These are phyloP conservation scores for Phaethornis superciliosus DNA, from an alignment of 2,113 vertebrate genomes.

Conservation along the genomic window DNA sequence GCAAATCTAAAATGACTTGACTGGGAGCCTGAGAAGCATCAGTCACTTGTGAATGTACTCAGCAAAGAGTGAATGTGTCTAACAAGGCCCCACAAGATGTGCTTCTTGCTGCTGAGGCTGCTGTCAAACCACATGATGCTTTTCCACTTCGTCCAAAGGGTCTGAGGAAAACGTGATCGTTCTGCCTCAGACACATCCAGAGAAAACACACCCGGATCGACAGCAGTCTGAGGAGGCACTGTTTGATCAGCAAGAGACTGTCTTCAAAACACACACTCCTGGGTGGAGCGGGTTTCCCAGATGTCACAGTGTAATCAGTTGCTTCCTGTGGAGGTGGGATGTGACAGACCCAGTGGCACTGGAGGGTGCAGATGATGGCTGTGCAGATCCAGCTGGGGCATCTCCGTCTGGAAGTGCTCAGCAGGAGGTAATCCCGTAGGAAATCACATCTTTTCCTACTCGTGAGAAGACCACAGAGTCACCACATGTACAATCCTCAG, in stretches of 20 bases:
- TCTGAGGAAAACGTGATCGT: background rate
- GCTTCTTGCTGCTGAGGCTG: background rate
- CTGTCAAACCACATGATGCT: background rate
- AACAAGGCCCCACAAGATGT: background rate
- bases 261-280: rapidly evolving
- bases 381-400: background rate
- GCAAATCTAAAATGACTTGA: background rate
- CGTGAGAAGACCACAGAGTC: background rate
- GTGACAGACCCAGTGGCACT: rapidly evolving
- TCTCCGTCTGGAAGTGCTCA: background rate
- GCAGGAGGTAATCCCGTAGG: background rate
- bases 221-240: background rate
- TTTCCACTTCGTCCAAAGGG: background rate
- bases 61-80: background rate
- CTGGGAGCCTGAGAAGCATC: background rate
- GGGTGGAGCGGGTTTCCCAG: background rate
- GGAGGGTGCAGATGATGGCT: background rate
- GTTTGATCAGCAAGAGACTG: background rate
- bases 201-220: background rate
- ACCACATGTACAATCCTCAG: background rate
- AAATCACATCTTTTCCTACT: background rate
- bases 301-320: background rate
- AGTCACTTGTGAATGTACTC: background rate
- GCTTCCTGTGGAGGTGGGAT: background rate
- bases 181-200: background rate